Conservation (phyloP, 2,113 vertebrate genomes). For the Ondatra zibethicus region DNA sequence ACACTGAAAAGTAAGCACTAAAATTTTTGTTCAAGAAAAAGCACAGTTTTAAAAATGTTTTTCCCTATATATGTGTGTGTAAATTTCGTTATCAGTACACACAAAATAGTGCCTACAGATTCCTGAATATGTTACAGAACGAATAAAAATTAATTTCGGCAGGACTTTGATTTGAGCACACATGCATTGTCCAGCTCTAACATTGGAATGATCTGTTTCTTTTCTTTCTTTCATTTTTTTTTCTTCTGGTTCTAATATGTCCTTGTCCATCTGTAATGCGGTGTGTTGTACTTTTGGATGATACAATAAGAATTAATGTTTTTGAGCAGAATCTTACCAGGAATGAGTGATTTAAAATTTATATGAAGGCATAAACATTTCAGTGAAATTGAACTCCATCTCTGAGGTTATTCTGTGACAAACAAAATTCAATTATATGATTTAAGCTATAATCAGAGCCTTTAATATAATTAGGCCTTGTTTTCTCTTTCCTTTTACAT, state of each 20-base stretch:
- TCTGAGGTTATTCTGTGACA: conserved; percentile 47
- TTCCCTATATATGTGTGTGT: conserved; percentile 68
- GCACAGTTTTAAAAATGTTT: not conserved
- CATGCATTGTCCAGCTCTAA: conserved; percentile 82
- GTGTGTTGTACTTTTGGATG: conserved; percentile 68
- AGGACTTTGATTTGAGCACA: conserved; percentile 69
- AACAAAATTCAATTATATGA: conserved; percentile 65
- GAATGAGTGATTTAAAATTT: conserved; percentile 70
- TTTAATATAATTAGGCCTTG: conserved; percentile 64
- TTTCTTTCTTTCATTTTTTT: conserved; percentile 73
- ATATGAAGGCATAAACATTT: conserved; percentile 76
- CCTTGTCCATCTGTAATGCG: conserved; percentile 75
- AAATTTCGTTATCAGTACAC: conserved; percentile 36
- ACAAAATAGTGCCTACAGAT: conserved; percentile 65
- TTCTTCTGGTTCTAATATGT: conserved; percentile 72
- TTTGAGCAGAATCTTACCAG: conserved; percentile 62
- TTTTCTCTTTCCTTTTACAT: conserved; percentile 70
- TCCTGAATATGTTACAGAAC: conserved; percentile 2
- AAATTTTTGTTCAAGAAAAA: conserved; percentile 58
- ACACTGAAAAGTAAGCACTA: not conserved
- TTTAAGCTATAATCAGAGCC: conserved; percentile 67
- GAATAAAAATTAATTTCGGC: not conserved
- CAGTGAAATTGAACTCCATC: conserved; percentile 72
- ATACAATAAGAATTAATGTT: conserved; percentile 67
- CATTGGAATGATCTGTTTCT: conserved; percentile 79